Evolutionary conservation across 2,797 vertebrate species (phyloP), one percentile per base, ranked within the genome.

Genomic region (Anabas testudineus): DNA sequence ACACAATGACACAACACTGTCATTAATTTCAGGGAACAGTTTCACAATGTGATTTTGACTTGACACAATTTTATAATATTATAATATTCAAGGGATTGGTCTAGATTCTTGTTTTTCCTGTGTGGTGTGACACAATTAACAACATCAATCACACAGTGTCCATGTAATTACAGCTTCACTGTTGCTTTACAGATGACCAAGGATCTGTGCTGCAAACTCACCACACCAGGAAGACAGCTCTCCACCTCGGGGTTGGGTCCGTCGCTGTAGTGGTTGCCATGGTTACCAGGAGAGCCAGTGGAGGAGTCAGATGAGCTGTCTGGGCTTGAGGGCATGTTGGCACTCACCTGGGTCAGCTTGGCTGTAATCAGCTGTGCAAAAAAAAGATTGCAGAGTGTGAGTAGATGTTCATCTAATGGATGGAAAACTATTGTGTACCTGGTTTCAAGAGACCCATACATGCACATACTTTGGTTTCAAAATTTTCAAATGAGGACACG

Each of bases 301-400:
- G 98, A 99, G 68, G 98, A 99, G 90, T 99, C 98, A 61, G 98
- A 99, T 67, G 97, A 99, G 90, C 98, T 99, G 93, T 99, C 98
- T 75, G 98, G 98, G 85, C 98, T 99, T 84, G 98, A 99, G 91
- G 98, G 98, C 97, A 99, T 99, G 92, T 99, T 99, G 91, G 98
- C 96, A 93, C 97, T 99, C 93, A 99, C 97, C 92, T 99, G 98
- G 60, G 98, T 99, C 83, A 99, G 95, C 93, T 99, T 99, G 83
- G 98, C 98, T 12, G 98, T 99, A 87, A 99, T 99, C 89, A 99
- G 91, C 98, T 99, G 85, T 54, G 73, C 5, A 65, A 65, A 60
- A 41, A n/a, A 37, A 22, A 32, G n/a, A 68, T 8, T 12, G 37
- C 13, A 59, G 36, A 12, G 36, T 37, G 19, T 0, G 16, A 59